Base-by-base conservation (phyloP, 2,797 vertebrate species). In the Simalia tracyae region DNA sequence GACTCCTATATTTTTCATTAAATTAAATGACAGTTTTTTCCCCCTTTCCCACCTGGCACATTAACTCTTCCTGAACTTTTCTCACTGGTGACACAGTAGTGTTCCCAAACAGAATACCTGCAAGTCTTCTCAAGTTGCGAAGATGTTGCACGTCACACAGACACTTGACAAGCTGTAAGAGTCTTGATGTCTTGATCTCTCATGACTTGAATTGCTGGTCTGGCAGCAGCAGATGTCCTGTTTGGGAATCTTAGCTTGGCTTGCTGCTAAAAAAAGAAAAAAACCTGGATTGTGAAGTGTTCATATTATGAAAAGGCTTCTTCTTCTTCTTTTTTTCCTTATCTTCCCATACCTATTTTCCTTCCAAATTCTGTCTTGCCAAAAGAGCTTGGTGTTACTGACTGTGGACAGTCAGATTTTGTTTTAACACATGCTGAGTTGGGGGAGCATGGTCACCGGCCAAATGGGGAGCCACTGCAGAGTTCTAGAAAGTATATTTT, bases 331-430 rank as follows among this genome's bases (percentile, higher is more conserved):
- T 26, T 10, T 26, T 26, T 10, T 22, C 56, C 93, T 94, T 87
- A 22, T 93, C 88, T 0, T 0, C 0, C 60, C 22, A 0, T 22
- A 24, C 42, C 31, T 50, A 56, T n/a, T 22, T n/a, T 28, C 4
- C 31, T 54, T 63, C 57, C 26, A 57, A 91, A 50, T 24, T 5
- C 12, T 0, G 14, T 61, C 0, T 4, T 46, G 0, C 89, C 88
- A 59, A 90, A 31, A 0, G 19, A 54, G 0, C 28, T 28, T 50
- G 72, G 11, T 86, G 89, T n/a, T 42, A 26, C 63, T 57, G 89
- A 92, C 66, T 6, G 46, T n/a, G 50, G 46, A 46, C 89, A 84
- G 63, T 36, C 66, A 22, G 31, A 50, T 68, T 68, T 61, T 59
- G 84, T 59, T 59, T 84, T 26, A 88, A 10, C 4, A 0, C 3